These are phyloP conservation scores for Tetraodon nigroviridis DNA, from an alignment of 2,113 vertebrate genomes.

Conservation along the genomic window DNA sequence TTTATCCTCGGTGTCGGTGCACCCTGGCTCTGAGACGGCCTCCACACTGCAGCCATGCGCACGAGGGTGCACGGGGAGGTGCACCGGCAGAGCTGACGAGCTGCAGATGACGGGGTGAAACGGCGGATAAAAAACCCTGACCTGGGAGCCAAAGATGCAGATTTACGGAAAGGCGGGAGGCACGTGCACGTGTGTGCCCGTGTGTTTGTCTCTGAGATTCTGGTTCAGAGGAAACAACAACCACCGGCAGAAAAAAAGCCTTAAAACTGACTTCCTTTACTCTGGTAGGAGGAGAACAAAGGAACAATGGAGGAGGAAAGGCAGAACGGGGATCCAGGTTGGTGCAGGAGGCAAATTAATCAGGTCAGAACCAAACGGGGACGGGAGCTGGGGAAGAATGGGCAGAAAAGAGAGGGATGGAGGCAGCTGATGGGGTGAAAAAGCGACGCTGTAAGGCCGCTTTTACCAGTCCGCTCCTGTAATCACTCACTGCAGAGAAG, in stretches of 20 bases:
- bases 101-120: slow-evolving; percentile 4
- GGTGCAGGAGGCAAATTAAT: slow-evolving; percentile 39
- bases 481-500: slow-evolving; percentile 53
- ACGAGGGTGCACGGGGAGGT: slow-evolving; percentile 5
- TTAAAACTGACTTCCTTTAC: slow-evolving; percentile 39
- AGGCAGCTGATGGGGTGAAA: neutral
- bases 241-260: slow-evolving; percentile 47
- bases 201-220: slow-evolving; percentile 2
- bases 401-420: neutral
- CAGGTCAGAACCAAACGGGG: slow-evolving; percentile 25
- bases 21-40: slow-evolving; percentile 31
- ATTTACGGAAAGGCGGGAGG: slow-evolving; percentile 42
- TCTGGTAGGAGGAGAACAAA: slow-evolving; percentile 16
- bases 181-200: slow-evolving; percentile 4
- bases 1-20: slow-evolving; percentile 21
- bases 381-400: slow-evolving; percentile 21
- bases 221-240: slow-evolving; percentile 28
- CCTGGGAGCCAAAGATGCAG: slow-evolving; percentile 34
- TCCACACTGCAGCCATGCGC: neutral
- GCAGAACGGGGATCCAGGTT: slow-evolving; percentile 53
- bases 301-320: slow-evolving; percentile 56
- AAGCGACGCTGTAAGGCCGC: slow-evolving; percentile 28
- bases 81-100: slow-evolving; percentile 33
- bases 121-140: slow-evolving; percentile 28
- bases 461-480: slow-evolving; percentile 42